A percentile compares a stretch with the other conserved stretches of the same genome.
These are phyloP conservation scores for Pao palembangensis DNA, from an alignment of 2,113 vertebrate species.

Conservation along the genomic window DNA sequence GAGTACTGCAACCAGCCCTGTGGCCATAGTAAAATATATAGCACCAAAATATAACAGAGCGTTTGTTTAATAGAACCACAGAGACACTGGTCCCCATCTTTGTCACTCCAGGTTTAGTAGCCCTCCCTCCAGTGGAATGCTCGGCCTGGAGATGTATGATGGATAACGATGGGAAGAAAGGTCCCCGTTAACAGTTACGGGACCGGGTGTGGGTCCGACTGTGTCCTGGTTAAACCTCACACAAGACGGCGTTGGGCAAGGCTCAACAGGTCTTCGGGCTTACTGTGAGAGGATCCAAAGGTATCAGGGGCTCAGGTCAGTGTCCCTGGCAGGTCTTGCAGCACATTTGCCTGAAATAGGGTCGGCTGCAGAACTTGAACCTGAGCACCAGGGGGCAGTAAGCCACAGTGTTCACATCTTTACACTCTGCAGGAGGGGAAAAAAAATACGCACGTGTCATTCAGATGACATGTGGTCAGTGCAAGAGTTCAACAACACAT, in stretches of 20 bases:
- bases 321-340: slow-evolving; percentile 98
- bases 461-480: neutral
- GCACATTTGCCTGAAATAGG: slow-evolving; percentile 99
- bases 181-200: slow-evolving; percentile 15
- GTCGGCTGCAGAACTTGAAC: slow-evolving; percentile 97
- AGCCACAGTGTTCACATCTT: slow-evolving; percentile 99
- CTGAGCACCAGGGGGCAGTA: slow-evolving; percentile 99
- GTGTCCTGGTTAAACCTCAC: slow-evolving; percentile 13
- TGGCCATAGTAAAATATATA: slow-evolving; percentile 58
- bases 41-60: slow-evolving; percentile 64
- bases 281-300: slow-evolving; percentile 36
- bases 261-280: slow-evolving; percentile 52
- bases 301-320: slow-evolving; percentile 61
- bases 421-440: slow-evolving; percentile 83
- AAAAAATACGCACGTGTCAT: neutral
- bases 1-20: slow-evolving; percentile 52
- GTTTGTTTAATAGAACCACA: slow-evolving; percentile 32
- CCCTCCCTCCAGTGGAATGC: slow-evolving; percentile 67
- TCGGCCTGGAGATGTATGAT: slow-evolving; percentile 25
- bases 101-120: slow-evolving; percentile 42
- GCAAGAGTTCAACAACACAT: slow-evolving; percentile 1
- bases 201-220: slow-evolving; percentile 26
- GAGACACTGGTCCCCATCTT: slow-evolving; percentile 10
- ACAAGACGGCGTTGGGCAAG: slow-evolving; percentile 19
- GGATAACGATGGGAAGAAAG: slow-evolving; percentile 15